Evolutionary conservation across 2,888 invertebrate genomes (phyloP), one percentile per base, ranked within the genome.

Genomic region (Melinaea marsaeus): DNA sequence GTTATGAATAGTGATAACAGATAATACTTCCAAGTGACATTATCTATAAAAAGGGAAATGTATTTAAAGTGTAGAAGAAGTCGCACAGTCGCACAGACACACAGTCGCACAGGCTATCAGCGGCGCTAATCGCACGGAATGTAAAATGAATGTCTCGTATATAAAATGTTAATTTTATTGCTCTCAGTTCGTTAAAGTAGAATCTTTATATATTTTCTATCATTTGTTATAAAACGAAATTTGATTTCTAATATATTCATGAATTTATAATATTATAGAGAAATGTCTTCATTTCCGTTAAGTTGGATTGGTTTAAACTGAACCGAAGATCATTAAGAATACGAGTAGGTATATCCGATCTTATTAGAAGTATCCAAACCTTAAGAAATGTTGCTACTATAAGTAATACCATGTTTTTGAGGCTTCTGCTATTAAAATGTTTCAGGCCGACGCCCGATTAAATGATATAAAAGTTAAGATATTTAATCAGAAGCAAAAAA

Each of bases 241-340:
- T 56, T 54, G n/a, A 57, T 66, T 59, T 63, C 60, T 63, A 66
- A 66, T 66, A 61, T 66, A 63, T 66, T 51, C 66, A 63, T 58
- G 57, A 63, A 63, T 66, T 57, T 51, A 33, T 57, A 47, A 35
- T 61, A 57, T 37, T 55, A 60, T 58, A 47, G 37, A 57, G 42
- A 42, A 42, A 59, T 61, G 32, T 46, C 9, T 54, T 63, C 42
- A 63, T 63, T 63, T 61, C 59, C 63, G 57, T 56, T 57, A 58
- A 55, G 22, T 32, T 9, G 48, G 51, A 22, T 13, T 13, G 51
- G 22, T 13, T 51, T 9, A 22, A 51, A 13, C 22, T 48, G 13
- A 22, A 13, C 51, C 13, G 22, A 5, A 51, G 22, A 22, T 22
- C 13, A 2, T 22, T 51, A 7, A 22, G 51, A 13, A 51, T 9